Base-by-base conservation (phyloP, 35 echinoderm and acorn worm species). In the Ptychodera flava region DNA sequence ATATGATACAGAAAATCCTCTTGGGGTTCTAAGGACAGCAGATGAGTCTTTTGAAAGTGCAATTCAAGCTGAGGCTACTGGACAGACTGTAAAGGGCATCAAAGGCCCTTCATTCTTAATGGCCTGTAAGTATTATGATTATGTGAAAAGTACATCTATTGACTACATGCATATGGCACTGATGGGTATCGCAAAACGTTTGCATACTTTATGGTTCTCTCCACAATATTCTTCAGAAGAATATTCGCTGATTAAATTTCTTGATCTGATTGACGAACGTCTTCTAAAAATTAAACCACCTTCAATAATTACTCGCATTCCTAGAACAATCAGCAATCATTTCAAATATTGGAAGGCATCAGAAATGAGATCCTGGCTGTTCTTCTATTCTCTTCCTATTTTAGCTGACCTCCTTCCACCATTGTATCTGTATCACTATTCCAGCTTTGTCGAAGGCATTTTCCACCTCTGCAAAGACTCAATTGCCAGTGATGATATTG, bases 341-440 rank as follows among this genome's bases (percentile, higher is more conserved):
- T 38, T 78, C 34, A 35, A 77, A 38, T 78, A 88, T 35, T 88
- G 78, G 86, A 88, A 88, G 35, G 86, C 86, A 30, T 79, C 77
- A 79, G 79, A 88, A 30, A 81, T 78, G 78, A 80, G 86, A 37
- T 78, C 86, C 35, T 88, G 86, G 86, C 78, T 88, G 80, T 36
- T 88, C 27, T 79, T 79, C 53, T 88, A 88, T 78, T 79, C 77
- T 37, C 77, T 79, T n/a, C 77, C 78, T 16, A 79, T 79, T 36
- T 88, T 88, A 88, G 30, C 16, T 15, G 78, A 37, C 35, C 34
- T 35, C 16, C 77, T 88, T 81, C 79, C 86, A 38, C 22, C 33
- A 36, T 37, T 79, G 16, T 88, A 88, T 79, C 35, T 79, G 28
- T 22, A 77, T 0, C 86, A 88, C 36, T 88, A 38, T 27, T n/a